These are phyloP conservation scores for Liolophura sinensis DNA, from an alignment of 1,140 invertebrate genomes.

Conservation along the genomic window DNA sequence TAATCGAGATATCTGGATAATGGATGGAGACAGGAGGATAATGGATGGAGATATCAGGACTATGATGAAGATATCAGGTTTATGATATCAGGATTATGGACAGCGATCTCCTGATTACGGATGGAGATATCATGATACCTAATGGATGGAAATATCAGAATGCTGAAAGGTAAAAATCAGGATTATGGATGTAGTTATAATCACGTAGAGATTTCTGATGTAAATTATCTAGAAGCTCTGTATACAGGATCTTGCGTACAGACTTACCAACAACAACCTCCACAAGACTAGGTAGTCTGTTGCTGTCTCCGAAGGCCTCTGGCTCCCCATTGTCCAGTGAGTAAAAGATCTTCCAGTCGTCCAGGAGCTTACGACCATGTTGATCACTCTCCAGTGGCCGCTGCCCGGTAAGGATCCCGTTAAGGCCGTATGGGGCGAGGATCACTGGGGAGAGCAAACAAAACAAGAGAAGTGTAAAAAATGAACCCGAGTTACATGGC, in stretches of 20 bases:
- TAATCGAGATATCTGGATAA: too few relatives aligned
- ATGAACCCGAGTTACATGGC: neutral
- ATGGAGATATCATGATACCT: too few relatives aligned
- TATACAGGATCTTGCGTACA: neutral
- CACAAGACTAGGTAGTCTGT: conserved; percentile 69
- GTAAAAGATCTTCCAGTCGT: conserved; percentile 95
- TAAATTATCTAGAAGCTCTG: conserved; percentile 5
- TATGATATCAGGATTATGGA: too few relatives aligned
- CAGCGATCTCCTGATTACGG: too few relatives aligned
- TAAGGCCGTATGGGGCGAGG: conserved; percentile 89
- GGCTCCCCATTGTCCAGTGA: conserved; percentile 61
- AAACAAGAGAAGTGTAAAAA: neutral
- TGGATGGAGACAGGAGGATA: too few relatives aligned
- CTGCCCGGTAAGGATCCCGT: conserved; percentile 87
- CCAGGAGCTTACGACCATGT: conserved; percentile 76
- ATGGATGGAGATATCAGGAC: too few relatives aligned
- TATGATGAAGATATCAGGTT: too few relatives aligned
- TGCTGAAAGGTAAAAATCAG: too few relatives aligned
- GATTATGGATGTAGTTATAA: too few relatives aligned
- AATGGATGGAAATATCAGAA: too few relatives aligned
- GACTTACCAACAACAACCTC: conserved; percentile 71
- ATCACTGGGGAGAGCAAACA: conserved; percentile 71
- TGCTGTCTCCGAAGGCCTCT: conserved; percentile 31
- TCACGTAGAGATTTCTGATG: neutral
- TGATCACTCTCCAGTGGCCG: conserved; percentile 75